A percentile compares a stretch with the other conserved stretches of the same genome.
Conservation (phyloP, 2,888 invertebrate genomes). For the Drosophila eohydei region DNA sequence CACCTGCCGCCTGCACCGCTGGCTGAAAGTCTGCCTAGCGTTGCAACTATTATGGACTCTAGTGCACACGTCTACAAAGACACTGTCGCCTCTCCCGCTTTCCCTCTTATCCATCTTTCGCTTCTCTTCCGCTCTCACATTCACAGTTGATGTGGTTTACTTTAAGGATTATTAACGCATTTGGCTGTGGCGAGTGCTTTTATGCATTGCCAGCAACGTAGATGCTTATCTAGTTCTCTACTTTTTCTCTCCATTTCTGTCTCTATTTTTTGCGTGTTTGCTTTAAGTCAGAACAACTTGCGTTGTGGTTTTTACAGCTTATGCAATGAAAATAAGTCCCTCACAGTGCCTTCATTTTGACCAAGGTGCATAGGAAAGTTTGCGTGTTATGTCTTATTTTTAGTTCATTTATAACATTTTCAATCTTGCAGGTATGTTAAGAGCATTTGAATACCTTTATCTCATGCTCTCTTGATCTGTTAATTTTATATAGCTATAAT, state of each 20-base stretch:
- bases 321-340: slow-evolving; percentile 35
- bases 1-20: background rate
- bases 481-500: background rate
- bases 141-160: slow-evolving; percentile 64
- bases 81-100: background rate
- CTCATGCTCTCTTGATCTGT: background rate
- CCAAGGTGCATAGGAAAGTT: background rate
- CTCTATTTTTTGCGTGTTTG: slow-evolving; percentile 29
- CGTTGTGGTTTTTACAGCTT: slow-evolving; percentile 29
- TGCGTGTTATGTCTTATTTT: slow-evolving; percentile 5
- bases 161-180: slow-evolving; percentile 65
- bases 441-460: background rate
- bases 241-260: background rate
- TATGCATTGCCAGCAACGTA: slow-evolving; percentile 17
- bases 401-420: background rate
- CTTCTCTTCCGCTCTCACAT: slow-evolving; percentile 12
- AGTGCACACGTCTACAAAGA: slow-evolving; percentile 9
- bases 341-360: slow-evolving; percentile 2
- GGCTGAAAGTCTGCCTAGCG: slow-evolving; percentile 14
- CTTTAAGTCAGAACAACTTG: slow-evolving; percentile 31
- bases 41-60: slow-evolving; percentile 7
- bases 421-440: background rate
- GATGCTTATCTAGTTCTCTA: slow-evolving; percentile 21
- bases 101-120: too few relatives aligned
- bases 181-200: slow-evolving; percentile 31